Evolutionary conservation across 1,140 invertebrate species (phyloP).

Genomic region (Drosophila miranda): DNA sequence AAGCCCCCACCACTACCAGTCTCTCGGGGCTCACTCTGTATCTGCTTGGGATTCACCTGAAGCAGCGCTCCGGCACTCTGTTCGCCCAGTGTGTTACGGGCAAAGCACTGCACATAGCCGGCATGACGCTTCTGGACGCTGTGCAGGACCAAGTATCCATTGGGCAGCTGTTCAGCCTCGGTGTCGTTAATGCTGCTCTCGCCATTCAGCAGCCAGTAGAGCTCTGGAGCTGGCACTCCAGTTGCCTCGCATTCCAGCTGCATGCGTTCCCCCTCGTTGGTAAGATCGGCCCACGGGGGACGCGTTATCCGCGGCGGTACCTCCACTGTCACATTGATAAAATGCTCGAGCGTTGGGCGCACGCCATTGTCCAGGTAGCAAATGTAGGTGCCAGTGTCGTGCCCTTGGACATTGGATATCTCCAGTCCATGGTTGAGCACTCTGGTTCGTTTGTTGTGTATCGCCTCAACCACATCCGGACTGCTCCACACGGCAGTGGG

Average conservation of each 20-base stretch:
- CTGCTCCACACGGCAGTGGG: conserved; percentile 85
- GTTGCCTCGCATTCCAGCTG: conserved; percentile 86
- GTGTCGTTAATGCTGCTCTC: conserved; percentile 85
- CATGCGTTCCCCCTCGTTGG: conserved; percentile 86
- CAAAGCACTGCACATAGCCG: conserved; percentile 95
- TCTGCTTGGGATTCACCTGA: conserved; percentile 89
- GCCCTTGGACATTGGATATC: conserved; percentile 84
- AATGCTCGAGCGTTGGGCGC: conserved; percentile 81
- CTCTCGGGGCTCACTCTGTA: conserved; percentile 83
- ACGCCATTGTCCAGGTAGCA: conserved; percentile 84
- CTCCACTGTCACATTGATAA: conserved; percentile 83
- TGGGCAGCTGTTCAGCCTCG: conserved; percentile 83
- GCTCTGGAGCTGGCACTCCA: conserved; percentile 87
- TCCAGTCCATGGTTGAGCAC: conserved; percentile 84
- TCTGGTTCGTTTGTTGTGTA: conserved; percentile 73
- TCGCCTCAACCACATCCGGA: conserved; percentile 80
- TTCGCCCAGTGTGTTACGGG: conserved; percentile 90
- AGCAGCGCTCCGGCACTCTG: conserved; percentile 85
- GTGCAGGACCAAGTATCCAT: conserved; percentile 86
- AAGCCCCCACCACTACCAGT: not conserved
- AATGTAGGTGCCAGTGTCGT: conserved; percentile 88
- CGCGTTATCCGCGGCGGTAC: conserved; percentile 86
- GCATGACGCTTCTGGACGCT: conserved; percentile 90
- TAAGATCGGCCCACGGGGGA: conserved; percentile 84
- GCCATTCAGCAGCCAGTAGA: conserved; percentile 94